Conservation (phyloP, 2,113 vertebrate species). For the Diadophis punctatus region DNA sequence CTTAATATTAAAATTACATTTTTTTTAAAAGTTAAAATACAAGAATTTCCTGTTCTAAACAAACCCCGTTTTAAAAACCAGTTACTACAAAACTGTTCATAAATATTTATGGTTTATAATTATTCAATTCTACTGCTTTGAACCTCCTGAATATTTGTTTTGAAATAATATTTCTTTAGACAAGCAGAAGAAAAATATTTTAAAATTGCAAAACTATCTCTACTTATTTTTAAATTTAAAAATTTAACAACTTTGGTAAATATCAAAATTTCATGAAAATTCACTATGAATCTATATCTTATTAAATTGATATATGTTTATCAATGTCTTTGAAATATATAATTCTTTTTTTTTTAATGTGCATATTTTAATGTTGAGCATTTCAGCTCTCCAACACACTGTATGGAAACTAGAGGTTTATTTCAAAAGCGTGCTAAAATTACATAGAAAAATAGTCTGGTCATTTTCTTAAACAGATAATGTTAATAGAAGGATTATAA, state of each 20-base stretch:
- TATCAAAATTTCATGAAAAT: not conserved
- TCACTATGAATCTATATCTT: not conserved
- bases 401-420: not conserved
- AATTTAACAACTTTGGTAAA: not conserved
- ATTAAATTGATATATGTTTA: not conserved
- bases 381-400: not conserved
- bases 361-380: not conserved
- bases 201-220: not conserved
- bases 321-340: not conserved
- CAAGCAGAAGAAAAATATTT: not conserved
- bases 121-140: not conserved
- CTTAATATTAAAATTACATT: not conserved
- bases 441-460: not conserved
- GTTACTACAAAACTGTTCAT: not conserved
- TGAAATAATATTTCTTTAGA: not conserved
- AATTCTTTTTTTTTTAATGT: not conserved
- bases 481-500: not conserved
- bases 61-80: not conserved
- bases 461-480: slow-evolving; percentile 8
- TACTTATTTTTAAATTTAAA: not conserved
- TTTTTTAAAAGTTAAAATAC: not conserved
- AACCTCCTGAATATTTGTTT: not conserved
- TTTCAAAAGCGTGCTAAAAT: not conserved
- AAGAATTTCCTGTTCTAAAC: not conserved
- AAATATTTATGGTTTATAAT: not conserved